phyloP scores from a whole-genome alignment of 2,797 vertebrate genomes.

The Tenualosa ilisha region DNA sequence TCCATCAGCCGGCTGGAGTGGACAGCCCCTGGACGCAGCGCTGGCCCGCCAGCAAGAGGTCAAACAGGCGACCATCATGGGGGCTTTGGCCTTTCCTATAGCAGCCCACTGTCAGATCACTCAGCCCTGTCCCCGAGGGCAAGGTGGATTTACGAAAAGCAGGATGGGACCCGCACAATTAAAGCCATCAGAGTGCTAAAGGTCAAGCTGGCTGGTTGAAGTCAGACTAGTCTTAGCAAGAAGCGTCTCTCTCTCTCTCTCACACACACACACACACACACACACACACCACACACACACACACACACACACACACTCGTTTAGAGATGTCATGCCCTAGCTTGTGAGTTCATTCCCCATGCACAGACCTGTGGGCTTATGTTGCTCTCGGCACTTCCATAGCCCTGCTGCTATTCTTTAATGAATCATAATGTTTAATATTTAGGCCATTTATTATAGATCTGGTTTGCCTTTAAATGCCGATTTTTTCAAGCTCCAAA shows the following conservation, averaged over 20 bases:
- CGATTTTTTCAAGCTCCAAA: not conserved
- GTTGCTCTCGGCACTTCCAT: not conserved
- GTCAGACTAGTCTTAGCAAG: not conserved
- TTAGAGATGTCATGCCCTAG: not conserved
- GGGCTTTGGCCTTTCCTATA: not conserved
- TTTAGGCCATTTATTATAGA: not conserved
- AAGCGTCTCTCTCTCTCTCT: not conserved
- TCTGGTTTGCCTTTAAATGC: constrained; percentile 20
- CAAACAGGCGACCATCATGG: not conserved
- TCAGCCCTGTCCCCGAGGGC: constrained; percentile 7
- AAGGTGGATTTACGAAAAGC: constrained; percentile 36
- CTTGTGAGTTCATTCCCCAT: not conserved
- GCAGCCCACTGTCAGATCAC: constrained; percentile 23
- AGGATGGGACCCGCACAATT: constrained; percentile 39
- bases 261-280: constrained; percentile 15
- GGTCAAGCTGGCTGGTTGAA: not conserved
- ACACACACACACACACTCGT: not conserved
- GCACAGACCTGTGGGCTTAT: not conserved
- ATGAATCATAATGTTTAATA: not conserved
- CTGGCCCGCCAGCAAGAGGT: not conserved
- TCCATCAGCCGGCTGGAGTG: constrained; percentile 2
- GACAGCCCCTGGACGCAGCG: not conserved
- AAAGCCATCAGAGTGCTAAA: constrained; percentile 12
- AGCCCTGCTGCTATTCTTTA: not conserved
- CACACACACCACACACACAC: not conserved